Evolutionary conservation across 2,888 invertebrate species (phyloP), one percentile per base, ranked within the genome.

Genomic region (Drosophila fulvimacula): DNA sequence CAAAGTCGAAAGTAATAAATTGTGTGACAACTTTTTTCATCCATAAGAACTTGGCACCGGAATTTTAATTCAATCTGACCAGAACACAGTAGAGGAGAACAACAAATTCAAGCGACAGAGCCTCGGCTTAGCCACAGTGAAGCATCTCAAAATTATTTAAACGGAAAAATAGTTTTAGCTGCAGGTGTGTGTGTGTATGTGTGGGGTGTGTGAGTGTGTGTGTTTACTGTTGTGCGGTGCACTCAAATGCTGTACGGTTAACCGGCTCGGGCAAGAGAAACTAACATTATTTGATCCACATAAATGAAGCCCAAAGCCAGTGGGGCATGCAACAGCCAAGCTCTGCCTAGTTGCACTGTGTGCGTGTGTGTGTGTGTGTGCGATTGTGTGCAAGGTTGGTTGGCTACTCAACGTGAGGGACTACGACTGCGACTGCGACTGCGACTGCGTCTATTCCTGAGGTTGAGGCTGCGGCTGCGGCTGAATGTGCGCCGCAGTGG

Each of bases 401-500:
- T 69, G 62, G 80, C 85, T 81, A 85, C 82, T 85, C 76, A 72
- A 60, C 53, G 68, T 71, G 73, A 73, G 73, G 38, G 36, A 11
- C 11, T n/a, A 27, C 61, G 53, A 59, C 69, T 65, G 70, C 36
- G 41, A n/a, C 38, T 38, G 38, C n/a, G n/a, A 15, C 36, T 69
- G 63, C 58, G 53, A 59, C 69, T 65, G 70, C 36, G 38, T 44
- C 66, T 69, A 59, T 34, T 63, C 58, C 69, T 68, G 62, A 34
- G 64, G 39, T 41, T 48, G 65, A 19, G 41, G 41, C 39, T 39
- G 39, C 17, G 17, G 36, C 36, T 69, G 63, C 58, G 70, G 82
- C 73, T 66, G 72, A 73, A 64, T 76, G 84, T 82, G 84, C 84
- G 87, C 68, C 82, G 76, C 87, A 79, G 81, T 87, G 85, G 85